phyloP scores from a whole-genome alignment of 2,888 invertebrate species.

The Physocephala rufipes region DNA sequence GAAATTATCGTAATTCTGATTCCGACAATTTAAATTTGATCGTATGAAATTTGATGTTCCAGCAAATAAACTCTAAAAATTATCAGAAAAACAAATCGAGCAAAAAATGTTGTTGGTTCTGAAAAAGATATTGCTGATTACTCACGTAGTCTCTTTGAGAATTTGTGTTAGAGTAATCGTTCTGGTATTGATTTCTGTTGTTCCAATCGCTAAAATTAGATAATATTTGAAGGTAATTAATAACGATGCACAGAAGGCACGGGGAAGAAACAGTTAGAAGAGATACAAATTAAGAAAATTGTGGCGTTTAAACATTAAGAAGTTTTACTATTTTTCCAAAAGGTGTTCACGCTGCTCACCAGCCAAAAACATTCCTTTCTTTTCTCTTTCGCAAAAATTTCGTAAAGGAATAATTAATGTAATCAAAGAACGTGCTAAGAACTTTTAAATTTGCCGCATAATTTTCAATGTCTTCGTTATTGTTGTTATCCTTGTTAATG shows the following conservation, averaged over 20 bases:
- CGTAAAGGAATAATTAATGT: conserved; percentile 60
- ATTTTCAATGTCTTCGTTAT: conserved; percentile 24
- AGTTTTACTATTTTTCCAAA: neutral
- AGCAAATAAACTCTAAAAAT: neutral
- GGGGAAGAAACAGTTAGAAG: neutral
- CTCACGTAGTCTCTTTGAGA: conserved; percentile 49
- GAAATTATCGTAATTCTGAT: neutral
- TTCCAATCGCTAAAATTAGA: conserved; percentile 45
- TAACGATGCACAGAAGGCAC: no score
- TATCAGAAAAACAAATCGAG: no score
- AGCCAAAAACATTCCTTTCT: neutral
- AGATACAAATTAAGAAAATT: neutral
- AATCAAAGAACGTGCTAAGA: conserved; percentile 56
- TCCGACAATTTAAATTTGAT: neutral
- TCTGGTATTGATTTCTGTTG: conserved; percentile 30
- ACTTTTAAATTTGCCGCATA: conserved; percentile 36
- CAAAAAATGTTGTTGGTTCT: no score
- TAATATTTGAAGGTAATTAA: conserved; percentile 9
- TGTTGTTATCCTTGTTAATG: neutral
- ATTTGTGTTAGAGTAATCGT: conserved; percentile 35
- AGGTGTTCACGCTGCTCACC: neutral
- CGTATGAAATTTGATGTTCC: neutral
- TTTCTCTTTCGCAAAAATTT: neutral
- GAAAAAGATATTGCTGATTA: conserved; percentile 15
- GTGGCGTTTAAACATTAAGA: neutral